Conservation (phyloP, 2,113 vertebrate species). For the Pavo muticus region DNA sequence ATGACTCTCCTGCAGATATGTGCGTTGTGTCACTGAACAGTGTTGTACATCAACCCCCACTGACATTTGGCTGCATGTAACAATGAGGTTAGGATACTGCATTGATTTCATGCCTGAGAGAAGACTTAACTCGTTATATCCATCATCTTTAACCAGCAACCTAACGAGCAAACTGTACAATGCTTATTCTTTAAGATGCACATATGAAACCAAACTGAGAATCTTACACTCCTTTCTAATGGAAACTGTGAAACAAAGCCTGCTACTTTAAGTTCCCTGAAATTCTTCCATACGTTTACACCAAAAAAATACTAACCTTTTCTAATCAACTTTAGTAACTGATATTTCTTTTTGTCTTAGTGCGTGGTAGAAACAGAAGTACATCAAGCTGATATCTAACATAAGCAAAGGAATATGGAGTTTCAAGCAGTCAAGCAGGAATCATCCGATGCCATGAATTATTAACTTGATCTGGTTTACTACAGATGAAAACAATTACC, state of each 20-base stretch:
- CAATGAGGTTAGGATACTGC: background rate
- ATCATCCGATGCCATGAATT: background rate
- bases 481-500: conserved; percentile 78
- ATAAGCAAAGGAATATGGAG: background rate
- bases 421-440: background rate
- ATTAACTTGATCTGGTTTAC: background rate
- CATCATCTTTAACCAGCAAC: background rate
- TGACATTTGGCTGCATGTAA: background rate
- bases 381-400: background rate
- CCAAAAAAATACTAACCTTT: background rate
- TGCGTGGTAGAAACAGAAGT: background rate
- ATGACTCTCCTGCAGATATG: background rate
- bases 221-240: background rate
- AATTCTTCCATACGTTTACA: background rate
- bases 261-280: background rate
- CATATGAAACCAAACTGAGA: background rate
- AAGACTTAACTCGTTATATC: background rate
- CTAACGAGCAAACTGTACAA: background rate
- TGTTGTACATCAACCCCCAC: fast-evolving
- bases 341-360: background rate
- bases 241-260: background rate
- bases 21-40: background rate
- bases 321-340: background rate
- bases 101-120: background rate
- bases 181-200: background rate